phyloP scores from a whole-genome alignment of 37 sponge, comb jelly and placozoan species.

The Halisarca cf. caerulea region DNA sequence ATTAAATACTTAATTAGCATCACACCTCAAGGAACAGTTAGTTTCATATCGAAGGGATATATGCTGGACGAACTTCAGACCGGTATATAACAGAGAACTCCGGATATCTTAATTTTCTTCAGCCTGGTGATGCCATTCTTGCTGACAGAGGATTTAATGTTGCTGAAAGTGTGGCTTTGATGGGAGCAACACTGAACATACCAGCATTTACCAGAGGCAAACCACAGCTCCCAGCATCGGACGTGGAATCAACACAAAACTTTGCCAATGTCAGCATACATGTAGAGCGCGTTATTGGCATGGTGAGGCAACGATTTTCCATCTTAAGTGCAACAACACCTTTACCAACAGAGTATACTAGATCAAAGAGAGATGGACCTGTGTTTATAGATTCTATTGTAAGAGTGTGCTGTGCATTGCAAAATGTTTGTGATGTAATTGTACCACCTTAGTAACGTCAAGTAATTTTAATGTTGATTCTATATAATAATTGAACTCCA shows the following conservation, averaged over 20 bases:
- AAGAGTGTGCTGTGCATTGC: constrained; percentile 54
- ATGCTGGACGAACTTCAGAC: neutral
- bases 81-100: neutral
- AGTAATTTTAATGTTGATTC: neutral
- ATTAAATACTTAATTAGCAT: neutral
- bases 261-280: neutral
- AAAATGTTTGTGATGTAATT: constrained; percentile 44
- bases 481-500: neutral
- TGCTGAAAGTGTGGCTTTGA: neutral
- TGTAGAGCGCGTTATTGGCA: constrained; percentile 1
- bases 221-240: neutral
- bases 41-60: constrained; percentile 9
- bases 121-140: neutral
- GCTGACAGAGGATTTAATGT: constrained; percentile 2
- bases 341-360: constrained; percentile 34
- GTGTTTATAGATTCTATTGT: constrained; percentile 21
- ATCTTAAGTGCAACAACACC: neutral
- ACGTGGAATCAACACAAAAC: neutral
- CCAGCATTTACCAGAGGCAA: neutral
- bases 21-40: constrained; percentile 6
- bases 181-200: constrained; percentile 1
- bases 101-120: neutral
- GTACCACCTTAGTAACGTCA: constrained; percentile 24
- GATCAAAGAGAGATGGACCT: neutral
- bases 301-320: neutral